Evolutionary conservation across 2,113 vertebrate species (phyloP), one percentile per base, ranked within the genome.

Genomic region (Antennarius striatus): DNA sequence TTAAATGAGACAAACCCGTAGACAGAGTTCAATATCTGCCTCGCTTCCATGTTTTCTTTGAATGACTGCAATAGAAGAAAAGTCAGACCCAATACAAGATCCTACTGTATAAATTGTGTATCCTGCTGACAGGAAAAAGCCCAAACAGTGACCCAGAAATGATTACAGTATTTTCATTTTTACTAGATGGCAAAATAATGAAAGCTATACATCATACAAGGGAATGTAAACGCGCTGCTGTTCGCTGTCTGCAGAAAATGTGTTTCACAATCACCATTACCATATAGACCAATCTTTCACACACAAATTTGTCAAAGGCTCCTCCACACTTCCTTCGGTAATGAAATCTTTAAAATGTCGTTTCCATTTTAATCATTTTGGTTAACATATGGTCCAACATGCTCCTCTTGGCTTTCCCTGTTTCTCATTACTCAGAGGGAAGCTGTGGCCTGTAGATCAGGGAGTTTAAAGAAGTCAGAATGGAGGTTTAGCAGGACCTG

Each of bases 401-500:
- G 67, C 16, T 70, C 9, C 48, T 45, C 45, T n/a, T 56, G 63
- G 65, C 64, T 70, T 63, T 62, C 29, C 56, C 39, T 42, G 66
- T 66, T 79, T 63, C 56, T 72, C 48, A n/a, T 66, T 79, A 60
- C 56, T 72, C 48, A n/a, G 67, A 69, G 57, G 50, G 58, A 58
- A 32, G 58, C 59, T 50, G 28, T 28, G 62, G 54, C 36, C 58
- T 22, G 51, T 39, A 48, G 54, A 59, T 79, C 61, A 57, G 68
- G 17, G 45, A 45, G 14, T 68, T 75, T 71, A 40, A 77, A 60
- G 42, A 59, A 77, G 58, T 55, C 42, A 56, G 54, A 76, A 63
- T 85, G 57, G 75, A 67, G 76, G 76, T 83, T 81, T 83, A 72
- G 66, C 67, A 50, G 65, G 52, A 60, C 55, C 50, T 57, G 56